Conservation (phyloP, 2,113 vertebrate genomes). For the Nanorana parkeri region DNA sequence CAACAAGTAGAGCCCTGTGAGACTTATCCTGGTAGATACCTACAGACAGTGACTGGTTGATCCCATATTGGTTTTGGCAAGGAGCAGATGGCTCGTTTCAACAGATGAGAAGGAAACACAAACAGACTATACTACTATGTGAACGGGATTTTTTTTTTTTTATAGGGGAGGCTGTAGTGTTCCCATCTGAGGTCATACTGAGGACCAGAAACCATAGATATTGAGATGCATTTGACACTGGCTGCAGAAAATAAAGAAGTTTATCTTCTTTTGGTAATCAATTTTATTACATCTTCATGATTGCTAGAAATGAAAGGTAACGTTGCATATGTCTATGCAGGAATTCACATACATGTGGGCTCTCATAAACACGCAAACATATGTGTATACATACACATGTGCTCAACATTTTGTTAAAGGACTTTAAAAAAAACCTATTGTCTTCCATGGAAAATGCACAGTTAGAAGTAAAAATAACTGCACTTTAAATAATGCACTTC, state of each 20-base stretch:
- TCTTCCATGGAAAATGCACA: too few relatives aligned
- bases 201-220: conserved; percentile 19
- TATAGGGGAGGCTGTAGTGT: conserved; percentile 13
- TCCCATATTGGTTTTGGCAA: conserved; percentile 41
- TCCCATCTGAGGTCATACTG: conserved; percentile 24
- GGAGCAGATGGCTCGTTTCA: conserved; percentile 11
- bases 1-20: conserved; percentile 28
- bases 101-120: conserved; percentile 34
- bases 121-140: conserved; percentile 28
- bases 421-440: too few relatives aligned
- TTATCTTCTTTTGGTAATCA: neutral
- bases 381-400: too few relatives aligned
- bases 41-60: conserved; percentile 48
- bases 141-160: conserved; percentile 10
- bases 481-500: too few relatives aligned
- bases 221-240: neutral
- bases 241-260: neutral
- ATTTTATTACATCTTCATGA: neutral
- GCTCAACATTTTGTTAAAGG: too few relatives aligned
- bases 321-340: too few relatives aligned
- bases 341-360: too few relatives aligned
- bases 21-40: conserved; percentile 31
- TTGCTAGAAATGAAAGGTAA: too few relatives aligned
- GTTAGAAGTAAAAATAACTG: too few relatives aligned
- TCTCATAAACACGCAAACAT: too few relatives aligned